These are phyloP conservation scores for Rhagium mordax DNA, from an alignment of 2,888 invertebrate species.

Conservation along the genomic window DNA sequence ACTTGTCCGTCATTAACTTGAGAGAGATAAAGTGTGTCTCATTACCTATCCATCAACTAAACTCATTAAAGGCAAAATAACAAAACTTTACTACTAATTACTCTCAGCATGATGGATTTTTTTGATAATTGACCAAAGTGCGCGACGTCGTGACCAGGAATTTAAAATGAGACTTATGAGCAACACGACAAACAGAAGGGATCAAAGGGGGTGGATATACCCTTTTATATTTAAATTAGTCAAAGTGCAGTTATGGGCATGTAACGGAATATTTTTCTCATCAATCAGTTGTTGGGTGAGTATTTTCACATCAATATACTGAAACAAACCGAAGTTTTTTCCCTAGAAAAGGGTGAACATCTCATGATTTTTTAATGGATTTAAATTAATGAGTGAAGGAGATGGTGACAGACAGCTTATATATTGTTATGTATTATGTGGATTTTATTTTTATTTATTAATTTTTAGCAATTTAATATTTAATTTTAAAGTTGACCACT, in stretches of 20 bases:
- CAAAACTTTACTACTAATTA: constrained; percentile 19
- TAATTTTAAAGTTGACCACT: too few relatives aligned
- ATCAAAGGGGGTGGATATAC: constrained; percentile 5
- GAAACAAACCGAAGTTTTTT: background rate
- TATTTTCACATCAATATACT: background rate
- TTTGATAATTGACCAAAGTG: constrained; percentile 15
- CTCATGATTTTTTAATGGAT: too few relatives aligned
- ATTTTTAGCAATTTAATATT: too few relatives aligned
- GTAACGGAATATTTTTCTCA: constrained; percentile 1
- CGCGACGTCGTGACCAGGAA: constrained; percentile 15
- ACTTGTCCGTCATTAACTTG: background rate
- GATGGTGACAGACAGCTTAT: too few relatives aligned
- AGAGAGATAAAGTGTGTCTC: constrained; percentile 14
- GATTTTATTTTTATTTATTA: too few relatives aligned
- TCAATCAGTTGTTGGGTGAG: background rate
- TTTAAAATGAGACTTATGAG: background rate
- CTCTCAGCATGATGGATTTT: constrained; percentile 19
- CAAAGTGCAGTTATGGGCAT: background rate
- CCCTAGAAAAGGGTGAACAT: too few relatives aligned
- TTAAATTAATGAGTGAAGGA: too few relatives aligned
- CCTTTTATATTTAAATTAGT: constrained; percentile 16
- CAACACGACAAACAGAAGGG: background rate
- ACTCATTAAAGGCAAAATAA: constrained; percentile 4
- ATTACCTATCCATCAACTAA: constrained; percentile 32
- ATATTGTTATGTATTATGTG: too few relatives aligned